Evolutionary conservation across 2,888 invertebrate species (phyloP).

Genomic region (Spialia ferax): DNA sequence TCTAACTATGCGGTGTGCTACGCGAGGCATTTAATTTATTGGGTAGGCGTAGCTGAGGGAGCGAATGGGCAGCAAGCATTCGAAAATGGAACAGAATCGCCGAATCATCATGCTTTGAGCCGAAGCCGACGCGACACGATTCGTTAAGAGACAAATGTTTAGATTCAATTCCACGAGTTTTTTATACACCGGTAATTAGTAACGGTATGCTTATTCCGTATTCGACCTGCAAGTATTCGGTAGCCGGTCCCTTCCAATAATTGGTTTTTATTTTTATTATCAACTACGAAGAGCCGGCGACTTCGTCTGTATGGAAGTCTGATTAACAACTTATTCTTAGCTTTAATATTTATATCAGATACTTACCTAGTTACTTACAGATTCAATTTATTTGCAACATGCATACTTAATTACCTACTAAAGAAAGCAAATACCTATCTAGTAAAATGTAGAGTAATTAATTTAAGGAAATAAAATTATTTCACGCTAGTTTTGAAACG

Average conservation of each 20-base stretch:
- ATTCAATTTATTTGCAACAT: too few species aligned
- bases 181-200: conserved; percentile 74
- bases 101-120: conserved; percentile 84
- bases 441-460: too few species aligned
- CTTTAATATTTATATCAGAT: too few species aligned
- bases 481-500: conserved; percentile 44
- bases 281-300: too few species aligned
- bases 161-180: conserved; percentile 82
- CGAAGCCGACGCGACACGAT: conserved; percentile 81
- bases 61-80: conserved; percentile 85
- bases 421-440: too few species aligned
- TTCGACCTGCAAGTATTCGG: conserved; percentile 68
- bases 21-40: conserved; percentile 84
- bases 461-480: conserved; percentile 39
- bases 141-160: conserved; percentile 86
- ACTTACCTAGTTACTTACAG: too few species aligned
- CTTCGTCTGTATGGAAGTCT: too few species aligned
- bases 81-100: conserved; percentile 78
- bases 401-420: too few species aligned
- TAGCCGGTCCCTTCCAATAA: conserved; percentile 72
- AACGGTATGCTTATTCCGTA: conserved; percentile 75
- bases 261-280: conserved; percentile 69
- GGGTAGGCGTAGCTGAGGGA: conserved; percentile 84
- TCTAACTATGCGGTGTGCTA: conserved; percentile 83
- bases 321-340: too few species aligned